These are phyloP conservation scores for Bufotes viridis DNA, from an alignment of 2,797 vertebrate species.

Conservation along the genomic window DNA sequence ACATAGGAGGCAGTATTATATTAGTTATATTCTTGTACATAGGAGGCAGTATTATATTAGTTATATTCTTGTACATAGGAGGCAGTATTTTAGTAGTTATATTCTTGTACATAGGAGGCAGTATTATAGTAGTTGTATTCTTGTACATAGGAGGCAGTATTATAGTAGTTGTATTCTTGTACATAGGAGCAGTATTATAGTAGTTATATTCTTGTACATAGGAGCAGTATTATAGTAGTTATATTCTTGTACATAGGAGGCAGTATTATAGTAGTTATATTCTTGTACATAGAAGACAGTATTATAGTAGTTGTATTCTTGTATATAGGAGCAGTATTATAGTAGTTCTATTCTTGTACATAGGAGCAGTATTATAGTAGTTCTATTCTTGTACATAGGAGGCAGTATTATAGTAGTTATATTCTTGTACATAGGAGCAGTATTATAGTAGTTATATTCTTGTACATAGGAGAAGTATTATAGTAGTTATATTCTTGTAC, in stretches of 20 bases:
- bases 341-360: background rate
- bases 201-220: background rate
- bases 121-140: constrained; percentile 14
- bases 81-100: too few relatives aligned
- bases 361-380: background rate
- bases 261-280: constrained; percentile 8
- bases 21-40: background rate
- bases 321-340: background rate
- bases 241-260: background rate
- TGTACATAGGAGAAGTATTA: background rate
- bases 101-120: background rate
- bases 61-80: background rate
- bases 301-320: background rate
- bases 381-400: background rate
- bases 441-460: constrained; percentile 1
- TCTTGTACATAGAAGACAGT: background rate
- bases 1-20: background rate
- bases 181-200: constrained; percentile 6
- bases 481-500: background rate
- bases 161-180: constrained; percentile 6
- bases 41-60: background rate
- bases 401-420: background rate
- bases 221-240: background rate
- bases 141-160: constrained; percentile 1
- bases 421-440: background rate